These are phyloP conservation scores for Lycocerus yunnanus DNA, from an alignment of 2,888 invertebrate species.

Conservation along the genomic window DNA sequence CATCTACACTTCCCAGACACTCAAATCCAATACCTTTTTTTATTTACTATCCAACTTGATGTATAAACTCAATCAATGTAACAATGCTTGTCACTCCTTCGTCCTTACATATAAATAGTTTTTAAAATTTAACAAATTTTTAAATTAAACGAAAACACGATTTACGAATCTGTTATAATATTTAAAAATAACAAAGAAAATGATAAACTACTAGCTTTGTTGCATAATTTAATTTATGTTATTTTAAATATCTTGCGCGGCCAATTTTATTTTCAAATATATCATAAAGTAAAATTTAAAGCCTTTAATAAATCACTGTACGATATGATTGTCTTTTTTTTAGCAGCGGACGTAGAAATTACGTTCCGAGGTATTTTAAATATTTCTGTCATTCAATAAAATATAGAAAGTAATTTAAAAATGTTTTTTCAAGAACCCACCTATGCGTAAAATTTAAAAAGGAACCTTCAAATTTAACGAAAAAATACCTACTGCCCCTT, in stretches of 20 bases:
- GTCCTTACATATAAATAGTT: background rate
- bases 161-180: background rate
- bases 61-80: slow-evolving; percentile 8
- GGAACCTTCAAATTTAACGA: too few relatives aligned
- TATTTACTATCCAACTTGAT: slow-evolving; percentile 21
- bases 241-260: background rate
- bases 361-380: too few relatives aligned
- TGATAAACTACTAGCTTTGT: background rate
- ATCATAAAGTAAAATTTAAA: background rate
- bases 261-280: background rate
- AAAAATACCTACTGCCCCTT: too few relatives aligned
- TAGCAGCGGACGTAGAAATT: background rate
- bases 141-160: background rate
- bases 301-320: background rate
- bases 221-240: background rate
- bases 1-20: slow-evolving; percentile 31
- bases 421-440: too few relatives aligned
- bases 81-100: background rate
- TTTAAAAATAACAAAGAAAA: background rate
- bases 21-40: slow-evolving; percentile 26
- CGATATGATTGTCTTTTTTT: background rate
- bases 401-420: too few relatives aligned
- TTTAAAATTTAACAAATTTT: background rate
- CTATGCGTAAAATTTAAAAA: too few relatives aligned
- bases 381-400: too few relatives aligned